These are phyloP conservation scores for Anthopleura xanthogrammica DNA, from an alignment of 92 coral and sea anemone genomes.

Conservation along the genomic window DNA sequence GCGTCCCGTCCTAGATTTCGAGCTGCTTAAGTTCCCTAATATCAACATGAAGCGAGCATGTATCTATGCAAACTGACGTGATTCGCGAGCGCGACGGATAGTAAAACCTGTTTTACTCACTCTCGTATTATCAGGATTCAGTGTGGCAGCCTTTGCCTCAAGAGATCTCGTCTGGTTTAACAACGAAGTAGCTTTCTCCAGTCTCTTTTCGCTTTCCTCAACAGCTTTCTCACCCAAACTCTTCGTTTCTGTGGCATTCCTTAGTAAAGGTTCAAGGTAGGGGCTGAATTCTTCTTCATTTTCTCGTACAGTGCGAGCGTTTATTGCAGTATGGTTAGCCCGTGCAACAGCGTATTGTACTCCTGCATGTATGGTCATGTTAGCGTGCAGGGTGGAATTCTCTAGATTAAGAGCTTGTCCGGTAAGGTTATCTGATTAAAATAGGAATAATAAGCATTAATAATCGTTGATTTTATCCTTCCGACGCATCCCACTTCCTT, in stretches of 20 bases:
- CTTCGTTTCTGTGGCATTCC: constrained; percentile 47
- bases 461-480: background rate
- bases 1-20: too few relatives aligned
- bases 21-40: too few relatives aligned
- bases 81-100: too few relatives aligned
- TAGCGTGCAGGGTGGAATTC: constrained; percentile 49
- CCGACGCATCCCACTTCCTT: background rate
- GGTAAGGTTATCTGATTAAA: constrained; percentile 18
- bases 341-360: constrained; percentile 18
- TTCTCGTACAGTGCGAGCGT: constrained; percentile 30
- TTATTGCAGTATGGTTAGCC: constrained; percentile 21
- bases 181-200: constrained; percentile 49
- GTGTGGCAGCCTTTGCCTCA: constrained; percentile 23
- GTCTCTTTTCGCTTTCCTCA: constrained; percentile 39
- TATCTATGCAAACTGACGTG: too few relatives aligned
- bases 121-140: constrained; percentile 47
- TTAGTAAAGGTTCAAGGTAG: constrained; percentile 41
- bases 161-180: constrained; percentile 53
- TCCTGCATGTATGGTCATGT: constrained; percentile 21
- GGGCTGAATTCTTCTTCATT: constrained; percentile 35
- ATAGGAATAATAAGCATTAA: background rate
- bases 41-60: too few relatives aligned
- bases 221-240: constrained; percentile 45
- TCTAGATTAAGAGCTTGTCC: constrained; percentile 26
- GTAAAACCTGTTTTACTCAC: background rate